Evolutionary conservation across 2,888 invertebrate species (phyloP).

Genomic region (Eurois occulta): DNA sequence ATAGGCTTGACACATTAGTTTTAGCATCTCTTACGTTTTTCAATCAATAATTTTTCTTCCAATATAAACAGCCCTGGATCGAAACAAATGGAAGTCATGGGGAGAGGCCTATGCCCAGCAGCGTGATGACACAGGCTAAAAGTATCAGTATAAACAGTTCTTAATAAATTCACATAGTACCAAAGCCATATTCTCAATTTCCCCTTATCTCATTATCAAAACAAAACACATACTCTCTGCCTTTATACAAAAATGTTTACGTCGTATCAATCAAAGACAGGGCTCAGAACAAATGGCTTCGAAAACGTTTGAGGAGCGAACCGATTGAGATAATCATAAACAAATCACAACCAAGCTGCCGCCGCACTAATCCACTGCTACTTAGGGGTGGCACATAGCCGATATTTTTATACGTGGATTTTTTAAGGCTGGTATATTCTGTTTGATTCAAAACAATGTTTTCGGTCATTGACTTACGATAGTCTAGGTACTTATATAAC

Average conservation of each 20-base stretch:
- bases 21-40: not conserved
- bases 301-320: constrained; percentile 48
- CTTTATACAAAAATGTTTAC: constrained; percentile 35
- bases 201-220: not conserved
- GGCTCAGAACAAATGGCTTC: constrained; percentile 54
- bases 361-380: constrained; percentile 55
- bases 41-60: not conserved
- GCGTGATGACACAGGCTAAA: too few relatives aligned
- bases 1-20: too few relatives aligned
- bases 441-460: too few relatives aligned
- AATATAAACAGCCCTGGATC: too few relatives aligned
- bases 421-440: too few relatives aligned
- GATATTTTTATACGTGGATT: constrained; percentile 3
- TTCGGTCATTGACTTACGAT: too few relatives aligned
- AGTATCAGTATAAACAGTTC: too few relatives aligned
- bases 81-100: too few relatives aligned
- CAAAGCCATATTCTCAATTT: not conserved
- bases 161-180: not conserved
- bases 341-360: constrained; percentile 63
- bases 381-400: constrained; percentile 51
- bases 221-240: not conserved
- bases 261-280: constrained; percentile 61
- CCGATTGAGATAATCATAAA: constrained; percentile 66
- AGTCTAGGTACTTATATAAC: too few relatives aligned
- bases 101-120: too few relatives aligned